Percentiles rank a stretch among this genome's conserved stretches.
Evolutionary conservation across 2,113 vertebrate species (phyloP).

Genomic region (Tilapia sparmanii): DNA sequence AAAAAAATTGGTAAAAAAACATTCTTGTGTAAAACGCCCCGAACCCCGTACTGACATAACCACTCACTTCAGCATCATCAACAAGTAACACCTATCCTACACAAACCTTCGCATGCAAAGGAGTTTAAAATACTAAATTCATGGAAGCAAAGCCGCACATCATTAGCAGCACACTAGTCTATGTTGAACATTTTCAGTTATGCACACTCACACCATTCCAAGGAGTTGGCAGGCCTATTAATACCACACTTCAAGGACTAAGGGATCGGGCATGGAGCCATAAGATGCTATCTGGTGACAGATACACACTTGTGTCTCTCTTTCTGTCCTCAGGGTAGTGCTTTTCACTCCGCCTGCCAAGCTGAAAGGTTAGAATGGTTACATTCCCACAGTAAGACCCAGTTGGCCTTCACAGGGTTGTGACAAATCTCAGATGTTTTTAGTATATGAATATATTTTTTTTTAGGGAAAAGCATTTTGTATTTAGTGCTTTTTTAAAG

Average conservation of each 20-base stretch:
- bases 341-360: constrained; percentile 52
- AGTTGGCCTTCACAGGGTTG: neutral
- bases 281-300: constrained; percentile 67
- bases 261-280: constrained; percentile 50
- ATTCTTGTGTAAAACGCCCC: neutral
- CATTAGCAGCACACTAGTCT: neutral
- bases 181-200: constrained; percentile 37
- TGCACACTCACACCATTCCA: constrained; percentile 64
- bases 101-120: neutral
- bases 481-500: neutral
- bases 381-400: constrained; percentile 31
- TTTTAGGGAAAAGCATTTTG: neutral
- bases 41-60: neutral
- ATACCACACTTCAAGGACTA: constrained; percentile 66
- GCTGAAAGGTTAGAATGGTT: constrained; percentile 51
- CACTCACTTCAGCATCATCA: neutral
- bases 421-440: neutral
- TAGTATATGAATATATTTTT: constrained; percentile 4
- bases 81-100: neutral
- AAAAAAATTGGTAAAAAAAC: neutral
- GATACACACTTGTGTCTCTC: constrained; percentile 58
- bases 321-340: constrained; percentile 54
- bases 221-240: constrained; percentile 65
- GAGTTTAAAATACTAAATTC: constrained; percentile 14
- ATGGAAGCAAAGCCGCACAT: neutral